These are phyloP conservation scores for Darevskia mixta DNA, from an alignment of 2,797 vertebrate genomes.

Conservation along the genomic window DNA sequence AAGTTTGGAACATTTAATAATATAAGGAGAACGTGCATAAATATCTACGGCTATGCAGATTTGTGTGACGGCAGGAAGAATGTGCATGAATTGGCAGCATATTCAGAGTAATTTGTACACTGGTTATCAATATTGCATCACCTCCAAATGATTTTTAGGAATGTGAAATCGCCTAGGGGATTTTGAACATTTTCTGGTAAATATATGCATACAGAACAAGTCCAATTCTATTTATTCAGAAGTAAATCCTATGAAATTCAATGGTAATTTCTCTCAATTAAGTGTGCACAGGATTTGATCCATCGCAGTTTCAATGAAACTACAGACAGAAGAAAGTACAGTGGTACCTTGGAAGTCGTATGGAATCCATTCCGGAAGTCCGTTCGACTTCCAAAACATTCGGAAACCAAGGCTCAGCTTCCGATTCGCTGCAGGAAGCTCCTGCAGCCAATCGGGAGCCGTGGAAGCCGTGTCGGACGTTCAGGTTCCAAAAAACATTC, in stretches of 20 bases:
- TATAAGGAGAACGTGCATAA: neutral
- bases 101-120: neutral
- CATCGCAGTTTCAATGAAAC: neutral
- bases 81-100: neutral
- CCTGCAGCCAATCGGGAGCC: too few species aligned
- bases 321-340: neutral
- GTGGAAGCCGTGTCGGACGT: fast-evolving
- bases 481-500: too few species aligned
- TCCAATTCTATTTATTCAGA: neutral
- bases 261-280: neutral
- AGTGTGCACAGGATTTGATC: neutral
- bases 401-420: too few species aligned
- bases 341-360: neutral
- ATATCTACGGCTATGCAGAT: neutral
- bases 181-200: neutral
- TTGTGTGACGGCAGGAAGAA: neutral
- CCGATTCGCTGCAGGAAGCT: too few species aligned
- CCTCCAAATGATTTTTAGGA: neutral
- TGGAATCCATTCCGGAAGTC: too few species aligned
- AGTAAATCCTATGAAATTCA: neutral
- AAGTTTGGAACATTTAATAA: neutral
- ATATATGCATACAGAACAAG: neutral
- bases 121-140: neutral
- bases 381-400: too few species aligned
- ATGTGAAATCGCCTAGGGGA: neutral